phyloP scores from a whole-genome alignment of 2,113 vertebrate genomes.

The Dromaius novaehollandiae region DNA sequence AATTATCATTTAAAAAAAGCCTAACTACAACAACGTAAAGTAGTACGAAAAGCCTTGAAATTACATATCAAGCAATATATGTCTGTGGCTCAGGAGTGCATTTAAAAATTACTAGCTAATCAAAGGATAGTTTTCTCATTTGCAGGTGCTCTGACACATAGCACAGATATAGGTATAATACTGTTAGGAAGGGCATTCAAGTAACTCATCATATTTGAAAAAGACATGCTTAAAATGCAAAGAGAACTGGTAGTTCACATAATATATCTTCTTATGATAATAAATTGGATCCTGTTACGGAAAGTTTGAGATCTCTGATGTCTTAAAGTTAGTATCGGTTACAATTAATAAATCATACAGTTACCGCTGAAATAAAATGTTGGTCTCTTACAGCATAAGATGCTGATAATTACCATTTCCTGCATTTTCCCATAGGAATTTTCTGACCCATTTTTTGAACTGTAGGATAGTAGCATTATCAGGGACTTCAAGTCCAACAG shows the following conservation, averaged over 20 bases:
- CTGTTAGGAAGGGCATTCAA: background rate
- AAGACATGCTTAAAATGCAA: background rate
- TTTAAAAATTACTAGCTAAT: no score
- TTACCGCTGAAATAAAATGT: background rate
- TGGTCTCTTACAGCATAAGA: background rate
- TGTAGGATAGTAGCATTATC: slow-evolving; percentile 78
- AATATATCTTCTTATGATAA: background rate
- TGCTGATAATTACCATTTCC: slow-evolving; percentile 72
- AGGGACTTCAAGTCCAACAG: slow-evolving; percentile 77
- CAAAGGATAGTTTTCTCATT: background rate
- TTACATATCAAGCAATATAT: no score
- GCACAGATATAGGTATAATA: background rate
- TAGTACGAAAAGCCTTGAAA: background rate
- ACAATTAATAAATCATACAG: background rate
- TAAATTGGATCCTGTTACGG: background rate
- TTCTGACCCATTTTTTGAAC: slow-evolving; percentile 79
- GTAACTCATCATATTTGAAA: background rate
- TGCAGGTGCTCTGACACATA: background rate
- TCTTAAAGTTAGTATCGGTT: background rate
- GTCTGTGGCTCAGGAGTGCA: background rate
- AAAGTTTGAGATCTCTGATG: background rate
- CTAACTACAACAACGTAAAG: background rate
- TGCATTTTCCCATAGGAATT: slow-evolving; percentile 77
- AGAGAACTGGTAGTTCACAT: background rate
- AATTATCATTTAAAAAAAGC: background rate